Evolutionary conservation across 2,797 vertebrate genomes (phyloP).

Genomic region (Pogoniulus pusillus): DNA sequence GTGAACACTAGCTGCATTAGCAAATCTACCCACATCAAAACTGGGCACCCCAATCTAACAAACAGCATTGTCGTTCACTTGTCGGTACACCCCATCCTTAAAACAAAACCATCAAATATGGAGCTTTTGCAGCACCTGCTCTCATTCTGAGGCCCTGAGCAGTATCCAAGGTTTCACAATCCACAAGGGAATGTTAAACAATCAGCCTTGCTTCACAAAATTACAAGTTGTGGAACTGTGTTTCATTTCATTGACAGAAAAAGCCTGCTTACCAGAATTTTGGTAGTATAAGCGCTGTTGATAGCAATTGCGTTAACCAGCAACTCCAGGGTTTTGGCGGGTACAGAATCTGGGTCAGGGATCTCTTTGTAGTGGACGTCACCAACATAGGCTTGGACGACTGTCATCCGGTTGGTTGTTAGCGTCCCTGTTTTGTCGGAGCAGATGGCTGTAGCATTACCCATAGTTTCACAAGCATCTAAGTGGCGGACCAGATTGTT

Average conservation of each 20-base stretch:
- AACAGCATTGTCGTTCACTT: background rate
- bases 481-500: constrained; percentile 97
- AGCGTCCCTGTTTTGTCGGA: constrained; percentile 98
- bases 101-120: background rate
- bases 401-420: constrained; percentile 98
- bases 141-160: background rate
- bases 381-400: constrained; percentile 87
- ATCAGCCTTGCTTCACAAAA: background rate
- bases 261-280: constrained; percentile 89
- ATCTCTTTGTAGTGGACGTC: constrained; percentile 92
- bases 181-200: background rate
- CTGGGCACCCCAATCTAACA: background rate
- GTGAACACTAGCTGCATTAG: background rate
- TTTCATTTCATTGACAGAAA: background rate
- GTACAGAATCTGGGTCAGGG: constrained; percentile 86
- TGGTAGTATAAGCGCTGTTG: constrained; percentile 97
- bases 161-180: background rate
- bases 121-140: background rate
- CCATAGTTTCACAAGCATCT: constrained; percentile 99
- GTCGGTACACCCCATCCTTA: background rate
- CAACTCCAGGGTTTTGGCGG: constrained; percentile 87
- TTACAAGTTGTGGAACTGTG: background rate
- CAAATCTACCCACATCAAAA: background rate
- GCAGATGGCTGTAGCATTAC: constrained; percentile 98
- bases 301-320: constrained; percentile 90